Conservation (phyloP, 2,888 invertebrate genomes). For the Drosophila nr. perissopoda region DNA sequence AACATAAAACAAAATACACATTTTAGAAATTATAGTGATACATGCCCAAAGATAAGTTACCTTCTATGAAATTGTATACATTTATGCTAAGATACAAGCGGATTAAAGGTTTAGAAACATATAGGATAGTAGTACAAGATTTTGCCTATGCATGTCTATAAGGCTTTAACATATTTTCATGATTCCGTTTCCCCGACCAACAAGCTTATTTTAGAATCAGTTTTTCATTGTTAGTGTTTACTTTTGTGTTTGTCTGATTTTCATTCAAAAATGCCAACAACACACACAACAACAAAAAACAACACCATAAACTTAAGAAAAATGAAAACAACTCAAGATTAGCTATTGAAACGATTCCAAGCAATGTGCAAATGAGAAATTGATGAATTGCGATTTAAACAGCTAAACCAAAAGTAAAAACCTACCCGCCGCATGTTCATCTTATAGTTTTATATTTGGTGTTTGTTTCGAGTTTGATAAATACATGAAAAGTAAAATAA, state of each 20-base stretch:
- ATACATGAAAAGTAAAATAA: conserved; percentile 65
- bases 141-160: background rate
- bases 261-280: background rate
- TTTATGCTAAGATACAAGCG: background rate
- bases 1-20: background rate
- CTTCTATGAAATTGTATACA: background rate
- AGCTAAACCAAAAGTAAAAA: conserved; percentile 55
- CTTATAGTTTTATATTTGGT: conserved; percentile 48
- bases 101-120: background rate
- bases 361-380: conserved; percentile 35
- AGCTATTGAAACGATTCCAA: conserved; percentile 26
- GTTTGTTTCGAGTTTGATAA: conserved; percentile 34
- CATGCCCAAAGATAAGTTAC: conserved; percentile 1
- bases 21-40: background rate
- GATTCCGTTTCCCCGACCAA: background rate
- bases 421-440: conserved; percentile 72
- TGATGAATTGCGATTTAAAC: conserved; percentile 38
- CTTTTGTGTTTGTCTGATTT: background rate
- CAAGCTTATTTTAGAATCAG: background rate
- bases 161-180: background rate
- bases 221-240: background rate
- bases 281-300: background rate
- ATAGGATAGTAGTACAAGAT: background rate
- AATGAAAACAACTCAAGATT: background rate
- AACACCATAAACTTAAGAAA: background rate